Base-by-base conservation (phyloP, 1,140 invertebrate genomes). In the Lamellibrachia luymesi region DNA sequence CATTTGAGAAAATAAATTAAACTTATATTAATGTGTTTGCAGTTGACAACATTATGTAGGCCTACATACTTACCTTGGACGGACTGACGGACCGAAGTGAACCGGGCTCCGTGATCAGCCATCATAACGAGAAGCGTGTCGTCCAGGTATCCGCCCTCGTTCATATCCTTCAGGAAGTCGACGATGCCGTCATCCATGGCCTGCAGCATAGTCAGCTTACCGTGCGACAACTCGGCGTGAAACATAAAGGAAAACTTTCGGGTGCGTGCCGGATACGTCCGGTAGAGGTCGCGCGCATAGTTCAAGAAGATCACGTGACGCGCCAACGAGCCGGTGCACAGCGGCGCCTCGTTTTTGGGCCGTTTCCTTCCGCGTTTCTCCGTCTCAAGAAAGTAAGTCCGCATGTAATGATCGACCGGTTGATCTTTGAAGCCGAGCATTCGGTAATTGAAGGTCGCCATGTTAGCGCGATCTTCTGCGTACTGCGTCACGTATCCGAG, bases 371-470 rank as follows among this genome's bases (percentile, higher is more conserved):
- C 94, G 38, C 93, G 80, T 91, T 2, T 94, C 52, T 56, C 52
- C 52, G 52, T 56, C 13, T 56, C 52, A 0, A 56, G 13, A 13
- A 95, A 98, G 95, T 97, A 99, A 0, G 98, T 97, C 52, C 98
- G 96, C 97, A 99, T 97, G 95, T 98, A 99, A 96, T 99, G 98
- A 96, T 99, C 98, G 0, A 98, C 98, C 38, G 38, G 38, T 38
- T 38, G 38, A 38, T 38, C 38, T 38, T 38, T 38, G 38, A 38
- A 38, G 38, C 0, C 98, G 93, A 98, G 98, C 95, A 99, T 97
- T 22, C 92, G 49, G 96, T 98, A 98, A 51, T 98, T 98, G 95
- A 99, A 99, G 0, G 98, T 98, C 0, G 98, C 98, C 13, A 98
- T 97, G 95, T 97, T 96, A 0, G 98, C 97, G 94, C 97, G 97